phyloP scores from a whole-genome alignment of 2,888 invertebrate genomes.

The Drosophila basisetae region DNA sequence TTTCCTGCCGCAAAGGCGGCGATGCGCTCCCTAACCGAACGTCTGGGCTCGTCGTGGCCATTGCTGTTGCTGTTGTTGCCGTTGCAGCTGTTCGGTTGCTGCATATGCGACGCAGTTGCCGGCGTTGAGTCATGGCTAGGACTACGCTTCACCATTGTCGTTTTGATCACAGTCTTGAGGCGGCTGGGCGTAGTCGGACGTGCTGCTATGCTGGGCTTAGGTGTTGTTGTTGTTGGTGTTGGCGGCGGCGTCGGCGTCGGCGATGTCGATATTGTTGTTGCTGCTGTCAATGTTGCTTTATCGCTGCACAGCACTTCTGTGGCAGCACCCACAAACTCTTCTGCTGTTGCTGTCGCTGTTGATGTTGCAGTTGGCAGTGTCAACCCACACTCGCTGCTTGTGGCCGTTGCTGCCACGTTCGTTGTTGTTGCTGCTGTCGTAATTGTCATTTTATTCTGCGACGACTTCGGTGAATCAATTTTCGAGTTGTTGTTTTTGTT shows the following conservation, averaged over 20 bases:
- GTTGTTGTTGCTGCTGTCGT: conserved; percentile 68
- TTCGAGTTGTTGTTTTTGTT: conserved; percentile 62
- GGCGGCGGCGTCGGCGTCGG: conserved; percentile 39
- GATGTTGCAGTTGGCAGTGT: conserved; percentile 50
- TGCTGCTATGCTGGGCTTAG: conserved; percentile 75
- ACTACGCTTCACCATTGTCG: conserved; percentile 84
- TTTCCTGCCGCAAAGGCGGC: conserved; percentile 83
- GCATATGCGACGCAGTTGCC: conserved; percentile 62
- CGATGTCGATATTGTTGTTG: conserved; percentile 43
- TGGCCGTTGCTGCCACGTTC: conserved; percentile 60
- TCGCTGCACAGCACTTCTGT: conserved; percentile 75
- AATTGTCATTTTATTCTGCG: conserved; percentile 80
- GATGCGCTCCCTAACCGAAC: conserved; percentile 82
- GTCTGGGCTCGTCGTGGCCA: conserved; percentile 60
- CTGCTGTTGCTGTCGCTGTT: conserved; percentile 36
- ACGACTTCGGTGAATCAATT: conserved; percentile 77
- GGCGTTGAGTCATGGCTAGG: conserved; percentile 82
- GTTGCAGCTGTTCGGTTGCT: conserved; percentile 69
- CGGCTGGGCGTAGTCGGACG: conserved; percentile 82
- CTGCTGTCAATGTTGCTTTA: conserved; percentile 74
- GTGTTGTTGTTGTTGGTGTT: conserved; percentile 55
- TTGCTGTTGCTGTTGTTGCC: conserved; percentile 44
- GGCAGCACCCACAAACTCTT: conserved; percentile 72
- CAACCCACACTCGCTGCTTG: conserved; percentile 80
- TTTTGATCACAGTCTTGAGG: conserved; percentile 84